Evolutionary conservation across 2,888 invertebrate genomes (phyloP).

Genomic region (Drosophila borealis): DNA sequence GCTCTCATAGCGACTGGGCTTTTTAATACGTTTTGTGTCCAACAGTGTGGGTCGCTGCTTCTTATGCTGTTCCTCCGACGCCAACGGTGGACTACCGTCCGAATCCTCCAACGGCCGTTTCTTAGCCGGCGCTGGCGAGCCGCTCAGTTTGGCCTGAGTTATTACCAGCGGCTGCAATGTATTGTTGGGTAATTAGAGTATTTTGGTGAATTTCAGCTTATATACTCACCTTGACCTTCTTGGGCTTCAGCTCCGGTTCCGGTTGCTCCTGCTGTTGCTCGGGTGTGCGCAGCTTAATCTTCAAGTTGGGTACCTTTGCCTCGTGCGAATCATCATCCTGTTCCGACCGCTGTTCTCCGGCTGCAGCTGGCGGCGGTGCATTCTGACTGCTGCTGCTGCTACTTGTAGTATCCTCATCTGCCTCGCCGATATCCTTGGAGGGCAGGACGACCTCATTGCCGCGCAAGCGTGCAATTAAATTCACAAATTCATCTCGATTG

Average conservation of each 20-base stretch:
- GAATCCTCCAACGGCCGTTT: slow-evolving; percentile 74
- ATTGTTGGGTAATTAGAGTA: slow-evolving; percentile 5
- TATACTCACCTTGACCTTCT: slow-evolving; percentile 79
- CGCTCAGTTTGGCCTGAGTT: slow-evolving; percentile 77
- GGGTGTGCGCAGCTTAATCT: slow-evolving; percentile 79
- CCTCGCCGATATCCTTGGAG: slow-evolving; percentile 86
- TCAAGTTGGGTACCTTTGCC: slow-evolving; percentile 82
- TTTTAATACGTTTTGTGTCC: slow-evolving; percentile 81
- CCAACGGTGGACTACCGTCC: slow-evolving; percentile 58
- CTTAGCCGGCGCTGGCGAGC: slow-evolving; percentile 55
- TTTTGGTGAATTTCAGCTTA: background rate
- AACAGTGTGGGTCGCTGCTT: slow-evolving; percentile 81
- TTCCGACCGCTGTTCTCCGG: slow-evolving; percentile 85
- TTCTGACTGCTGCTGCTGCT: slow-evolving; percentile 86
- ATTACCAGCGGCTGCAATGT: slow-evolving; percentile 78
- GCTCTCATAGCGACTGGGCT: slow-evolving; percentile 82
- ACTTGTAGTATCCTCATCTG: slow-evolving; percentile 87
- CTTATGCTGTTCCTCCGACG: slow-evolving; percentile 66
- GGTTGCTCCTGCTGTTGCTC: slow-evolving; percentile 46
- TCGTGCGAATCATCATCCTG: slow-evolving; percentile 86
- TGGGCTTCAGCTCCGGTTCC: slow-evolving; percentile 54
- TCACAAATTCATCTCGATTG: slow-evolving; percentile 91
- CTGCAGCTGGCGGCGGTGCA: slow-evolving; percentile 66
- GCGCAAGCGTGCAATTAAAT: slow-evolving; percentile 90
- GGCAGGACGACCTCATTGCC: slow-evolving; percentile 89